Evolutionary conservation across 2,797 vertebrate species (phyloP).

Genomic region (Avahi laniger): DNA sequence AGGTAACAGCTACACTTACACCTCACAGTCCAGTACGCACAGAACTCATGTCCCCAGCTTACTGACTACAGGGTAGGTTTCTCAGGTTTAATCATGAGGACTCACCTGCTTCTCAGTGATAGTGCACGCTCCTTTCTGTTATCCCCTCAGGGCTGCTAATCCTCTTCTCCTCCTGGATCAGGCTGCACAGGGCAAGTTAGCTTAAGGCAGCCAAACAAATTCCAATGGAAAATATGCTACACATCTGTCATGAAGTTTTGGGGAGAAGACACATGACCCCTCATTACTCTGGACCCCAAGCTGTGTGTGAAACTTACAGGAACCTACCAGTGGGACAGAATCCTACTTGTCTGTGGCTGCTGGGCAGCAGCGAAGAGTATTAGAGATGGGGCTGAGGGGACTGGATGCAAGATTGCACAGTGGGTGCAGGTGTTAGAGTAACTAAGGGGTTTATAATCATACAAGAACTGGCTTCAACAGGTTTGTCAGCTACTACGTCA

Average conservation of each 20-base stretch:
- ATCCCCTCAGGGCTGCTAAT: neutral
- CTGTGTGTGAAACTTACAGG: too few species aligned
- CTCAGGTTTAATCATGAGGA: neutral
- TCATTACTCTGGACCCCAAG: too few species aligned
- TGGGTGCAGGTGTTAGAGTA: too few species aligned
- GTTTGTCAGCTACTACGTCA: too few species aligned
- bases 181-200: neutral
- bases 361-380: too few species aligned
- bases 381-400: too few species aligned
- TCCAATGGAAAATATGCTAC: neutral
- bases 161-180: neutral
- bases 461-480: too few species aligned
- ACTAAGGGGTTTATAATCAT: too few species aligned
- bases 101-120: neutral
- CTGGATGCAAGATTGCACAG: too few species aligned
- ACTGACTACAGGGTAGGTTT: neutral
- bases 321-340: too few species aligned
- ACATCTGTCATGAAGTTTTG: neutral
- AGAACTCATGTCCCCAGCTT: neutral
- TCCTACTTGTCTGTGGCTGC: too few species aligned
- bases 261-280: neutral
- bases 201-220: neutral
- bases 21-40: neutral
- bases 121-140: neutral
- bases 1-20: neutral